Evolutionary conservation across 2,797 vertebrate species (phyloP), one percentile per base, ranked within the genome.

Genomic region (Cyprinella venusta): DNA sequence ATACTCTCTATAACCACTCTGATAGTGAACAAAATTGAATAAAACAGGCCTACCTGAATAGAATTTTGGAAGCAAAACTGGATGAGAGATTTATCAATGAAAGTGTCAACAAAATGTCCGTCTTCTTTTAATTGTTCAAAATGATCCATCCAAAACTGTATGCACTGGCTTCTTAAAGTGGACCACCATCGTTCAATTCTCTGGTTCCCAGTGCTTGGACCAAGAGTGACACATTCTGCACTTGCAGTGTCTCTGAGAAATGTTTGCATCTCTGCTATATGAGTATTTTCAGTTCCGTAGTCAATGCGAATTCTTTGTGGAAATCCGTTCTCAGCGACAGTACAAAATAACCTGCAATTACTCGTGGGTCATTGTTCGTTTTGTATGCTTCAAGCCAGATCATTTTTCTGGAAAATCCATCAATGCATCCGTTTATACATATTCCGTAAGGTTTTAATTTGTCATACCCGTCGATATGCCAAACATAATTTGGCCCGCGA

Each of bases 131-230:
- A 2, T 42, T 42, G 40, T 42, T 42, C 40, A 42, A 10, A 42
- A 42, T 42, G 40, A 42, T 42, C 40, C 40, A 42, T 42, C 40
- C 40, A 42, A 42, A 42, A 42, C 40, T 42, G 40, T 42, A 42
- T 12, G 40, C 40, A 42, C 40, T 42, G 40, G 40, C 40, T 12
- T 42, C 40, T 12, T 10, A 42, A 42, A 42, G 40, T 42, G 40
- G 40, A 42, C 40, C 2, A 42, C 40, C 40, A 42, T 42, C 40
- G 8, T 42, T 42, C 40, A 2, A 42, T 42, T 0, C 5, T 59
- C 67, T 87, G 82, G 56, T 88, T 89, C 79, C 84, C 84, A 85
- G 79, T 85, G 70, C 84, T 87, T 84, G 84, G 78, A 83, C 87
- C 83, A 85, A 84, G 79, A 12, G 81, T 86, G 33, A 87, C 80